A percentile compares a stretch with the other conserved stretches of the same genome.
Evolutionary conservation across 2,888 invertebrate genomes (phyloP).

Genomic region (Ennomos erosarius): DNA sequence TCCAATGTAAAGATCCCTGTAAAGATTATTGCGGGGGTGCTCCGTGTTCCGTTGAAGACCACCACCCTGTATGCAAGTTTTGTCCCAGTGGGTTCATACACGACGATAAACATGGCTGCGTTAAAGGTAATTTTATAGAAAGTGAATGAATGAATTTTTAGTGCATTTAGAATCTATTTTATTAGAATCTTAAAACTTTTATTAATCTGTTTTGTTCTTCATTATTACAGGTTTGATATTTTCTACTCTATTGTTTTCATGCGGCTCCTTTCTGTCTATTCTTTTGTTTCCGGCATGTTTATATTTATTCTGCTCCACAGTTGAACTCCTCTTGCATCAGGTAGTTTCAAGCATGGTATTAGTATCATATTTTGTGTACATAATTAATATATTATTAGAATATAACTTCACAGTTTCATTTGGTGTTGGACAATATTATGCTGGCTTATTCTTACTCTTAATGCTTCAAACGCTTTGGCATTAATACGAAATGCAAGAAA

Average conservation of each 20-base stretch:
- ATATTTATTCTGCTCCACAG: conserved; percentile 78
- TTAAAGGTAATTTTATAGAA: conserved; percentile 92
- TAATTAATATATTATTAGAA: conserved; percentile 54
- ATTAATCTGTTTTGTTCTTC: conserved; percentile 80
- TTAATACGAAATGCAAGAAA: conserved; percentile 72
- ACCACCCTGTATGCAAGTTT: conserved; percentile 97
- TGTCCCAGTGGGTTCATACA: conserved; percentile 97
- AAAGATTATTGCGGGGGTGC: conserved; percentile 93
- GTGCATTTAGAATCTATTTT: conserved; percentile 61
- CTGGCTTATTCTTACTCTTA: conserved; percentile 58
- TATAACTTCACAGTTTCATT: conserved; percentile 65
- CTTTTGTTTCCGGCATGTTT: conserved; percentile 79
- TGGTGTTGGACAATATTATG: conserved; percentile 62
- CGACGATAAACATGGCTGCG: conserved; percentile 96
- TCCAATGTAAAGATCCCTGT: conserved; percentile 96
- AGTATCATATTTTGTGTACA: conserved; percentile 62
- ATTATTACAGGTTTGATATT: conserved; percentile 85
- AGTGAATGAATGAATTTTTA: conserved; percentile 58
- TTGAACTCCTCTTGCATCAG: conserved; percentile 78
- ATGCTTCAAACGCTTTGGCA: conserved; percentile 70
- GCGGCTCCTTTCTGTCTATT: conserved; percentile 77
- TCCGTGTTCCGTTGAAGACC: conserved; percentile 97
- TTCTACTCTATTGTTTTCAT: conserved; percentile 78
- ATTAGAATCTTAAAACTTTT: conserved; percentile 75
- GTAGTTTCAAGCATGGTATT: conserved; percentile 77